Conservation (phyloP, 2,113 vertebrate genomes). For the Pogonocichla stellata region DNA sequence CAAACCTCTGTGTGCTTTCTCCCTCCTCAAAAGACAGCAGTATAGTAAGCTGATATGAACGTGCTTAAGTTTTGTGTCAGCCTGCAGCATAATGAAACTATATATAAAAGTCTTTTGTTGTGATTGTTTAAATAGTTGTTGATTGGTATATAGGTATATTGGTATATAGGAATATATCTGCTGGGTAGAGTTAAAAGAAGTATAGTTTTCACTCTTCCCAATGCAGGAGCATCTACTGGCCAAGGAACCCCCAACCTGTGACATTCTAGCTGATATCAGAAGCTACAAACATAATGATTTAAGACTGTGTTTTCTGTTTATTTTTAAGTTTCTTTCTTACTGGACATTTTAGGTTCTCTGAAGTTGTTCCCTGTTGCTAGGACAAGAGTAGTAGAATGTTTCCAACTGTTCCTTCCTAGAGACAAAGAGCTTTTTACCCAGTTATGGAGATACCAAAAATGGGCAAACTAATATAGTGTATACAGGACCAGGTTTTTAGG, state of each 20-base stretch:
- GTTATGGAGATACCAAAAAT: background rate
- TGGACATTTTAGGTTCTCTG: background rate
- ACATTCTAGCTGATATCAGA: background rate
- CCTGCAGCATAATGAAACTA: background rate
- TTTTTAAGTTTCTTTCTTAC: background rate
- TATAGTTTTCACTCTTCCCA: background rate
- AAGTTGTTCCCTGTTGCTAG: background rate
- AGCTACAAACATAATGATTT: background rate
- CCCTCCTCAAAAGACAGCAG: background rate
- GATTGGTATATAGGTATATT: background rate
- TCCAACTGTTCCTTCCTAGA: background rate
- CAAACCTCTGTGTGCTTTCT: background rate
- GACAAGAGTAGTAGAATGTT: background rate
- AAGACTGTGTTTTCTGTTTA: background rate
- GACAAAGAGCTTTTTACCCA: accelerated
- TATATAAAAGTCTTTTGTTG: background rate
- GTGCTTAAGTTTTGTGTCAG: background rate
- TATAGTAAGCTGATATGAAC: background rate
- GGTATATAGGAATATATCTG: background rate
- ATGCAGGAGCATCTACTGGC: accelerated
- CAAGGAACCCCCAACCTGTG: background rate
- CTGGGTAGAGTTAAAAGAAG: background rate
- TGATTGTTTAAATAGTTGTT: background rate
- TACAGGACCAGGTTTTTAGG: background rate
- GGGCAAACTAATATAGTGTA: background rate